Evolutionary conservation across 2,797 vertebrate species (phyloP), one percentile per base, ranked within the genome.

Genomic region (Taenioides sp.): DNA sequence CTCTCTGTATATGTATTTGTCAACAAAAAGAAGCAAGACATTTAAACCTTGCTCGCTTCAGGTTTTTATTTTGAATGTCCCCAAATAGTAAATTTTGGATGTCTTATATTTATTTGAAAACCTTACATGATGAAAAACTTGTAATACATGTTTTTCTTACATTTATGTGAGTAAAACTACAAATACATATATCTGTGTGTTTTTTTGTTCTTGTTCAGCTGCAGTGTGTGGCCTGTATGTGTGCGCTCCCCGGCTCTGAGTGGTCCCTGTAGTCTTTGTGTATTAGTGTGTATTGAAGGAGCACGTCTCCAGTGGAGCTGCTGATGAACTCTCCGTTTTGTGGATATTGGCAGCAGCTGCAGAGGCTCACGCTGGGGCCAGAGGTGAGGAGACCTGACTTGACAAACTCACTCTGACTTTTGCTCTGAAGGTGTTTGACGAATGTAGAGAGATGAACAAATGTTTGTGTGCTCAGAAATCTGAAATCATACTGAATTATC

Each of bases 261-360:
- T 77, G 65, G n/a, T 72, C 49, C 66, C 75, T 22, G 65, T 11
- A 77, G 72, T 76, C 61, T 59, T 72, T 43, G 34, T 68, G 67
- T 25, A 59, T 67, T 40, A 64, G 28, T 20, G 4, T 25, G 50
- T 58, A 60, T 37, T 14, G 63, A 18, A 60, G 55, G 60, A 80
- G 71, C 28, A 64, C 67, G 62, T 28, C 25, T 66, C 37, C 28
- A 37, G 63, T 7, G 18, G 52, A 47, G 20, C 71, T 20, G 60
- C 37, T 58, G 65, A 65, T 59, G 57, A 14, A 69, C 82, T 68
- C 64, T 16, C 14, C 59, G 4, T 65, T 54, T 49, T 57, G 55
- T 52, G 66, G 72, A 65, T 75, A 67, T 71, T 77, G 67, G 83
- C 58, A 60, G 14, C 2, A 16, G 22, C 57, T 81, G 40, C 69